These are phyloP conservation scores for Eupithecia inturbata DNA, from an alignment of 2,888 invertebrate genomes.

Conservation along the genomic window DNA sequence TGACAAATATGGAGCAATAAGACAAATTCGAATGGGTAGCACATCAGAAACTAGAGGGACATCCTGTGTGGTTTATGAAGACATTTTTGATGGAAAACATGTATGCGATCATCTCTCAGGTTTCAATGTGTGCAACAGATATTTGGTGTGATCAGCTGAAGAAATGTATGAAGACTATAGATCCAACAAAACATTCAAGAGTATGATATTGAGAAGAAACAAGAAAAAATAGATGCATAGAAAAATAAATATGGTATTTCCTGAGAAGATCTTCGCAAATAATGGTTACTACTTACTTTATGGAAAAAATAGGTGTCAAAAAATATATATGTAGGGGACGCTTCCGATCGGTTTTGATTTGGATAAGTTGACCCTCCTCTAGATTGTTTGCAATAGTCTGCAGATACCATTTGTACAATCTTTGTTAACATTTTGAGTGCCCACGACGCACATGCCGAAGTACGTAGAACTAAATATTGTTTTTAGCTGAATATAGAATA, in stretches of 20 bases:
- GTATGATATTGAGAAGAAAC: slow-evolving; percentile 96
- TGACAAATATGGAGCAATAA: slow-evolving; percentile 99
- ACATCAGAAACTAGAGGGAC: slow-evolving; percentile 99
- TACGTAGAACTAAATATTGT: no score
- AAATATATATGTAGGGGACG: no score
- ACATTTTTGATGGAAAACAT: slow-evolving; percentile 99
- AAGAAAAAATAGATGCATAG: slow-evolving; percentile 97
- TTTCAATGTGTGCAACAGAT: slow-evolving; percentile 99
- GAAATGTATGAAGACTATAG: slow-evolving; percentile 99
- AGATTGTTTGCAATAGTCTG: no score
- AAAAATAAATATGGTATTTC: slow-evolving; percentile 96
- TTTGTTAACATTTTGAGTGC: no score
- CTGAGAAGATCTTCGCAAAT: slow-evolving; percentile 81
- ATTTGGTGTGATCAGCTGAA: no score
- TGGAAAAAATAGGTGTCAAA: not conserved
- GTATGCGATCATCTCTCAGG: slow-evolving; percentile 99
- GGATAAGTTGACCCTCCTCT: no score
- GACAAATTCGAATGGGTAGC: slow-evolving; percentile 99
- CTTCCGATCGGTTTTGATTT: no score
- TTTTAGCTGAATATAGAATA: no score
- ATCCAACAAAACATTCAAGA: slow-evolving; percentile 97
- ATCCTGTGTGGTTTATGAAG: slow-evolving; percentile 99
- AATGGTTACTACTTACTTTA: slow-evolving; percentile 29
- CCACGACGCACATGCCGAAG: no score
- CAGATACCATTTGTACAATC: no score